Evolutionary conservation across 2,797 vertebrate species (phyloP).

Genomic region (Hyperoplus lanceolatus): DNA sequence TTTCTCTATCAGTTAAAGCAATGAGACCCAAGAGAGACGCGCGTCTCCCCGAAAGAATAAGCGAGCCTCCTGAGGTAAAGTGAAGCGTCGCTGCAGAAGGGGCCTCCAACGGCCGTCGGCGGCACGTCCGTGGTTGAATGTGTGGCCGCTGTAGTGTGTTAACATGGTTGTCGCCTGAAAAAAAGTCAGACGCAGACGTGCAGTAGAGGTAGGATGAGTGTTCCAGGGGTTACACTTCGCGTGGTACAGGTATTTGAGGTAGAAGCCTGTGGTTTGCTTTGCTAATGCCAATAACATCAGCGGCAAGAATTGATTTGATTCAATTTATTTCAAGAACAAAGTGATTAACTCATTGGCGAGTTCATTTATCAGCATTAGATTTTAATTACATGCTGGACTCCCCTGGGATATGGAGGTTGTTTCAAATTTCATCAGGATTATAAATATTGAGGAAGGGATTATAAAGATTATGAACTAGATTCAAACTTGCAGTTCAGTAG

Average conservation of each 20-base stretch:
- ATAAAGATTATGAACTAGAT: conserved; percentile 17
- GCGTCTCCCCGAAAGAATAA: too few relatives aligned
- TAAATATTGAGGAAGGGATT: conserved; percentile 9
- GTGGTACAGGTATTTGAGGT: background rate
- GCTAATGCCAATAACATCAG: conserved; percentile 43
- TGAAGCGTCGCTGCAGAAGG: too few relatives aligned
- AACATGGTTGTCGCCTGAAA: too few relatives aligned
- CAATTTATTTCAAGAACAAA: conserved; percentile 6
- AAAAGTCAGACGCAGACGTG: too few relatives aligned
- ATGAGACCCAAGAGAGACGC: too few relatives aligned
- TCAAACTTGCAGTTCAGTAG: conserved; percentile 10
- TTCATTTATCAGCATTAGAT: conserved; percentile 59
- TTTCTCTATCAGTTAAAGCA: too few relatives aligned
- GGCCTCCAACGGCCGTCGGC: too few relatives aligned
- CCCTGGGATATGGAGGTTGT: conserved; percentile 34
- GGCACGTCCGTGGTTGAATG: too few relatives aligned
- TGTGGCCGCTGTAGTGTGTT: too few relatives aligned
- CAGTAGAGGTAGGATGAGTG: too few relatives aligned
- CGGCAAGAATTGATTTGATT: background rate
- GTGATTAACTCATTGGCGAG: conserved; percentile 58
- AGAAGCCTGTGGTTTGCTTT: conserved; percentile 12
- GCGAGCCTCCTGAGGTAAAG: too few relatives aligned
- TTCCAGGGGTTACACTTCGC: background rate
- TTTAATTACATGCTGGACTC: conserved; percentile 48
- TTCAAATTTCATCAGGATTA: conserved; percentile 42